Conservation (phyloP, 2,888 invertebrate species). For the Galerucella nymphaeae region DNA sequence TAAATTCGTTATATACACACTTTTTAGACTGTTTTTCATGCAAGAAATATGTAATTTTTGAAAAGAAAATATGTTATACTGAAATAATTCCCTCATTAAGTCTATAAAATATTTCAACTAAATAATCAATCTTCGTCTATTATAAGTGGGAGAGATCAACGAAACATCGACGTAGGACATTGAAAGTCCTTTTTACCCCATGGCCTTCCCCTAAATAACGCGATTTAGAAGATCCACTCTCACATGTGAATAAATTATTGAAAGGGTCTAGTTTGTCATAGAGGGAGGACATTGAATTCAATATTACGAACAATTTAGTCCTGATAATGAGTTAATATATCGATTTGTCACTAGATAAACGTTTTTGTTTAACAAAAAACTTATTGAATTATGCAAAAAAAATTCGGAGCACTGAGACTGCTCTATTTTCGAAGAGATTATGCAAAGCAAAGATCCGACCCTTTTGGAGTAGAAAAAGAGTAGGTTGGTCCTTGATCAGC, state of each 20-base stretch:
- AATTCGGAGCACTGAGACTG: neutral
- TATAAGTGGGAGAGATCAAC: neutral
- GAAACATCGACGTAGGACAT: slow-evolving; percentile 8
- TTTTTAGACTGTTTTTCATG: neutral
- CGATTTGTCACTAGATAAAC: neutral
- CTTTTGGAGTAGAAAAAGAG: slow-evolving; percentile 7
- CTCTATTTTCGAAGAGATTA: slow-evolving; percentile 6
- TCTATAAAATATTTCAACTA: neutral
- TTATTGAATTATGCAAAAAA: neutral
- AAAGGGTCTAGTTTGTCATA: neutral
- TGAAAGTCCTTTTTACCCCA: neutral
- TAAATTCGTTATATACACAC: too few relatives aligned
- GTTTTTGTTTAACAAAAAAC: neutral
- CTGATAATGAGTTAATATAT: too few relatives aligned
- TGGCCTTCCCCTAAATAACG: slow-evolving; percentile 3
- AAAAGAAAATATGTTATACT: too few relatives aligned
- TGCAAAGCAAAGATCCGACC: slow-evolving; percentile 10
- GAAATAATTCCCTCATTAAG: neutral
- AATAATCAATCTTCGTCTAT: neutral
- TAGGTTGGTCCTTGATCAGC: slow-evolving; percentile 10
- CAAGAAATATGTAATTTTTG: too few relatives aligned
- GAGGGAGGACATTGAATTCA: neutral
- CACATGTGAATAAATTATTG: slow-evolving; percentile 18
- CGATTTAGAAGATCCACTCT: slow-evolving; percentile 18
- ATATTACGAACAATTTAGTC: neutral